Evolutionary conservation across 2,888 invertebrate genomes (phyloP).

Genomic region (Scaptomyza cyrtandrae): DNA sequence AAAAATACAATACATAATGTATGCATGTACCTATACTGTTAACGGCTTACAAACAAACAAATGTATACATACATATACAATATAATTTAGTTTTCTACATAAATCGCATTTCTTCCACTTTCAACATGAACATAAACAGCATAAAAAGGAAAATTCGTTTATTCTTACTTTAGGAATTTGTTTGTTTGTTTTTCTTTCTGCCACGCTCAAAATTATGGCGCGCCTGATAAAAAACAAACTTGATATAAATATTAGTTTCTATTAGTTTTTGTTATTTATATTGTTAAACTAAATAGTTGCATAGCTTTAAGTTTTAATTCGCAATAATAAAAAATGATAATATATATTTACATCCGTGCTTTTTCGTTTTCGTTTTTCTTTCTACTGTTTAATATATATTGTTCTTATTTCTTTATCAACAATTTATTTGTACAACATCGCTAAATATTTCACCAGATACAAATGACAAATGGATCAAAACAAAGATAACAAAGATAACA

Average conservation of each 20-base stretch:
- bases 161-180: constrained; percentile 18
- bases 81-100: constrained; percentile 65
- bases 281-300: constrained; percentile 38
- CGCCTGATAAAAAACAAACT: constrained; percentile 35
- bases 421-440: constrained; percentile 11
- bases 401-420: constrained; percentile 25
- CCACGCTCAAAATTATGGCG: constrained; percentile 51
- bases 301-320: constrained; percentile 62
- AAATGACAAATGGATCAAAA: constrained; percentile 18
- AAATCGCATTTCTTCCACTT: constrained; percentile 82
- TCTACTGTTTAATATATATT: constrained; percentile 8
- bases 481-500: constrained; percentile 9
- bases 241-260: constrained; percentile 47
- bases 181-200: constrained; percentile 30
- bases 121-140: constrained; percentile 32
- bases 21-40: constrained; percentile 36
- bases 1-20: constrained; percentile 10
- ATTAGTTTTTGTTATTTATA: constrained; percentile 70
- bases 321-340: constrained; percentile 54
- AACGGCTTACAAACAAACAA: constrained; percentile 31
- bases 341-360: background rate
- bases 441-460: constrained; percentile 8
- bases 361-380: constrained; percentile 14
- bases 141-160: background rate
- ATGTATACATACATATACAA: background rate